Base-by-base conservation (phyloP, 2,113 vertebrate species). In the Sialia sialis region DNA sequence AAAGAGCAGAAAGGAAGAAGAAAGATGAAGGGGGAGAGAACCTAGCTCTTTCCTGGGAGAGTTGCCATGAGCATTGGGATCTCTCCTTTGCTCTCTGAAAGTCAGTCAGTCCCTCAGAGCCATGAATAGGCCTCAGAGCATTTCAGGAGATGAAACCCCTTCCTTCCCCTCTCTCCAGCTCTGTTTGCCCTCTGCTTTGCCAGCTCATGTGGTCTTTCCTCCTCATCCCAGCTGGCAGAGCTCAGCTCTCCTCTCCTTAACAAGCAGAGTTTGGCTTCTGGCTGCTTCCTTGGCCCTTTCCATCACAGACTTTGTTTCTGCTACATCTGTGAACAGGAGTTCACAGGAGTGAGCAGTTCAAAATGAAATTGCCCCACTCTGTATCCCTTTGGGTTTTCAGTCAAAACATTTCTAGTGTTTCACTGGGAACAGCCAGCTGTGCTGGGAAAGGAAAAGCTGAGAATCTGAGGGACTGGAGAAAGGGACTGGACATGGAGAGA, bases 31-130 rank as follows among this genome's bases (percentile, higher is more conserved):
- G 29, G 36, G 72, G 17, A 79, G 43, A 72, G 13, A 60, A 29
- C 10, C 26, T 3, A 22, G 36, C 20, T 88, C 25, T 26, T 64
- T 78, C 32, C 38, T 78, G 63, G 63, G 82, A 85, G 60, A 73
- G 8, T 5, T 87, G 21, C 41, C 39, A 51, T 0, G 0, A 75
- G 38, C 44, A 39, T 3, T 68, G 56, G 36, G 56, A 29, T 25
- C 20, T 82, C 30, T 46, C 18, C 48, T 55, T 59, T 63, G 38
- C 29, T 59, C 52, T 85, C 74, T 19, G 39, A 43, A 74, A 74
- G 55, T 52, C 44, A 56, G 3, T 15, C n/a, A 29, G 36, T 16
- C 59, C 13, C 1, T 82, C 20, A 79, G 32, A 43, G 27, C 36
- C 18, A 6, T 7, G 8, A 66, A 15, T 6, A 74, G 18, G 19